Evolutionary conservation across 2,797 vertebrate genomes (phyloP), one percentile per base, ranked within the genome.

Genomic region (Ctenochaetus hawaiiensis): DNA sequence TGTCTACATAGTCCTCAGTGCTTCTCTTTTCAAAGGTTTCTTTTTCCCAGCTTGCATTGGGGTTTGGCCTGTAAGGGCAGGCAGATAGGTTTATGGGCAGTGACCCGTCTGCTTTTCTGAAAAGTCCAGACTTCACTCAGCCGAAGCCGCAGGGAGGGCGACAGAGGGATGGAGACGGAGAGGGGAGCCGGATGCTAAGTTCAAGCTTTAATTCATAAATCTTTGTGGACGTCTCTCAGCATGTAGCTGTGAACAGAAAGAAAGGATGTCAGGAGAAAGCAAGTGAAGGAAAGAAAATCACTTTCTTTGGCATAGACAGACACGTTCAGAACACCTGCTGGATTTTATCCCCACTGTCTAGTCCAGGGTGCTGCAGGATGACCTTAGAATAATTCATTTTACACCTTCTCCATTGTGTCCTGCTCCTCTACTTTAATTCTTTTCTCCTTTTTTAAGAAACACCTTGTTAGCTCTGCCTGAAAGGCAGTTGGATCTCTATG

Each of bases 151-250:
- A 43, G 82, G 82, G 83, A 80, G 58, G 67, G 65, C 37, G 58
- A 77, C n/a, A 18, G 71, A 76, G 78, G 76, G 62, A 67, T 56
- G 41, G 68, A 69, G 73, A 76, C 61, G 26, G 77, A 82, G 83
- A 18, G 70, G 65, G 61, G 67, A 77, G 78, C 26, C 34, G 54
- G 75, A 83, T 77, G 75, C 72, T 67, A 82, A 88, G 82, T 91
- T 93, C 87, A 88, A 86, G 78, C 85, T 91, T 88, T 91, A 91
- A 94, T 94, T 92, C 87, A 87, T 85, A 89, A 89, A 89, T 90
- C 82, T 90, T 84, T 80, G 79, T 80, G 84, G 81, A 80, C 72
- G 86, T 89, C 62, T 90, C 89, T 75, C 70, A 71, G 82, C 74
- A 67, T 84, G 89, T 45, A 59, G 72, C 84, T 63, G 72, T 70